These are phyloP conservation scores for Cheilosia impressa DNA, from an alignment of 2,888 invertebrate genomes.

Conservation along the genomic window DNA sequence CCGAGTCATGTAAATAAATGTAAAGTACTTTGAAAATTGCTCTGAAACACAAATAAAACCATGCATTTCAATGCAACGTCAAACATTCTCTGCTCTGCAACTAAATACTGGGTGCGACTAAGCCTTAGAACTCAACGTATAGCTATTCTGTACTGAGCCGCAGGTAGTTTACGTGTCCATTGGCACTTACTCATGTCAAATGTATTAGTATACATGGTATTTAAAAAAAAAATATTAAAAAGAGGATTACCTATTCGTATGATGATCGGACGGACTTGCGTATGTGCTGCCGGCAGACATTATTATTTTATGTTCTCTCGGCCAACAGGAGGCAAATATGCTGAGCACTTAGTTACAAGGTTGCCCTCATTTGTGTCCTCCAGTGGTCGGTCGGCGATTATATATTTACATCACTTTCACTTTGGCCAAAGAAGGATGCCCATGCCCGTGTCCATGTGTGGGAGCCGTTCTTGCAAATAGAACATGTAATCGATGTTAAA, in stretches of 20 bases:
- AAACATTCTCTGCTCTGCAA: conserved; percentile 34
- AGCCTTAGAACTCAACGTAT: conserved; percentile 41
- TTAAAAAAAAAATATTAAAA: conserved; percentile 17
- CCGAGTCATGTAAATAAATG: conserved; percentile 27
- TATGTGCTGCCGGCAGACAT: conserved; percentile 24
- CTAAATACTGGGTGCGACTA: conserved; percentile 62
- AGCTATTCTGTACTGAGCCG: conserved; percentile 23
- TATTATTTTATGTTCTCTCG: conserved; percentile 48
- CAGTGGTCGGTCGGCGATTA: conserved; percentile 36
- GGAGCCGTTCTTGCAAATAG: conserved; percentile 46
- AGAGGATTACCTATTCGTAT: conserved; percentile 48
- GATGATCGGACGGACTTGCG: conserved; percentile 52
- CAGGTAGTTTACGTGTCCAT: conserved; percentile 67
- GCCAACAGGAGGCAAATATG: conserved; percentile 44
- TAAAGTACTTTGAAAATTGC: conserved; percentile 20
- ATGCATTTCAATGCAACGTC: conserved; percentile 46
- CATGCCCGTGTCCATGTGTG: conserved; percentile 28
- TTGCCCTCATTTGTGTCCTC: conserved; percentile 71
- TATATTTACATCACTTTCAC: conserved; percentile 65
- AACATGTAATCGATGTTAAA: conserved; percentile 63
- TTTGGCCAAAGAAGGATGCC: conserved; percentile 52
- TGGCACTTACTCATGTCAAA: conserved; percentile 72
- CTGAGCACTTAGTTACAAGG: conserved; percentile 60
- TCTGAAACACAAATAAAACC: conserved; percentile 15
- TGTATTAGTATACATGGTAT: conserved; percentile 32